Base-by-base conservation (phyloP, 2,113 vertebrate genomes). In the Tetrao urogallus region DNA sequence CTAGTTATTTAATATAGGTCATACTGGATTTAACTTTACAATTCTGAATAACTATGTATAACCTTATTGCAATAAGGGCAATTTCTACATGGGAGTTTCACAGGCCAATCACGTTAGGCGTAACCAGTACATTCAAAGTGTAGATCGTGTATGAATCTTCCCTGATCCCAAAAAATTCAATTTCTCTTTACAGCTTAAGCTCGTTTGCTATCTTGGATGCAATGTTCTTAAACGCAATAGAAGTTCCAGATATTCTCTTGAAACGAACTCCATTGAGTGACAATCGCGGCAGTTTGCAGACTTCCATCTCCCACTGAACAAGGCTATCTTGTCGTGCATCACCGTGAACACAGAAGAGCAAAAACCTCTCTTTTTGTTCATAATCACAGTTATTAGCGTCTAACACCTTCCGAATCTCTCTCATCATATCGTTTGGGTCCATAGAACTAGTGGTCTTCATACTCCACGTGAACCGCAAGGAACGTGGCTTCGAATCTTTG, bases 391-490 rank as follows among this genome's bases (percentile, higher is more conserved):
- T 99, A 96, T 99, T 99, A 86, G 98, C 99, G 28, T 99, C 99
- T 95, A 99, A 96, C 56, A 99, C 99, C 94, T 99, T 99, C 15
- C 99, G 98, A 97, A 99, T 99, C 95, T 99, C 99, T 82, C 98
- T 97, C 99, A 99, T 99, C 99, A 99, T 99, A 95, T 99, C 99
- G 1, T 98, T 98, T 0, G 99, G 99, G 98, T 99, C 99, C 99
- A 99, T 99, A 56, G 99, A 99, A 47, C 99, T 99, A 3, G 99
- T 99, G 97, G 99, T 99, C 98, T 99, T 99, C 99, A 99, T 99
- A 88, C 99, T 99, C 99, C 99, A 99, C 0, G 99, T 99, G 97
- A 99, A 99, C 38, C 99, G 98, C 95, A 99, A 96, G 13, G 99
- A 99, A 11, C 99, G 98, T 2, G 99, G 99, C 97, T 99, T 99